Evolutionary conservation across 2,797 vertebrate species (phyloP), one percentile per base, ranked within the genome.

Genomic region (Rhinatrema bivittatum): DNA sequence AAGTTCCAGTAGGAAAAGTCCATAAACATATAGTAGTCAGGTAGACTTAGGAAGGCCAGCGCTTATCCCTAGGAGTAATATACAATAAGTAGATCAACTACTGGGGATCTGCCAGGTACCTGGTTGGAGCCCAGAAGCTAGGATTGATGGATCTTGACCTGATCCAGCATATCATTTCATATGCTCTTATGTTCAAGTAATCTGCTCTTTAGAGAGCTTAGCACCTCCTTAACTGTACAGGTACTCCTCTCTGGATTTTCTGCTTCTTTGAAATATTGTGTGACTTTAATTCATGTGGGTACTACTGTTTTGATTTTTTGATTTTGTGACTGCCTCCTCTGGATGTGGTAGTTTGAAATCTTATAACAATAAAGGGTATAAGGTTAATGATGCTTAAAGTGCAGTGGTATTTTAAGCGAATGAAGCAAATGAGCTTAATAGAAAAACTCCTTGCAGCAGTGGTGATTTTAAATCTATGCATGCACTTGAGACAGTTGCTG

Each of bases 291-390:
- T 26, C 25, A 46, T 22, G 19, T 37, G 42, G 18, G 24, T 24
- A 23, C 44, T 21, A 50, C 24, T 1, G 4, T 34, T 66, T 42
- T 56, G 38, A 3, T 19, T 50, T 59, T 53, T 50, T 0, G 2
- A 12, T 17, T 41, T 40, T 44, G 19, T 52, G 24, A 40, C 52
- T 1, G 33, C 25, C 13, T 29, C 50, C 14, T 35, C 36, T 0
- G 10, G 40, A 40, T 56, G 7, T 5, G 46, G 42, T 24, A 62
- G 28, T 0, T 28, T 49, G 22, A 54, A 56, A 13, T 53, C 55
- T 79, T 84, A 68, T 43, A 57, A 65, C 69, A 25, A 49, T 2
- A 53, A 54, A 76, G 24, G 19, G 61, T 20, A 42, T 52, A 59
- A 57, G 18, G 49, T 75, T 55, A 68, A 44, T 52, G 0, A 6